Evolutionary conservation across 37 sponge, comb jelly and placozoan genomes (phyloP).

Genomic region (Aplysina aerophoba): DNA sequence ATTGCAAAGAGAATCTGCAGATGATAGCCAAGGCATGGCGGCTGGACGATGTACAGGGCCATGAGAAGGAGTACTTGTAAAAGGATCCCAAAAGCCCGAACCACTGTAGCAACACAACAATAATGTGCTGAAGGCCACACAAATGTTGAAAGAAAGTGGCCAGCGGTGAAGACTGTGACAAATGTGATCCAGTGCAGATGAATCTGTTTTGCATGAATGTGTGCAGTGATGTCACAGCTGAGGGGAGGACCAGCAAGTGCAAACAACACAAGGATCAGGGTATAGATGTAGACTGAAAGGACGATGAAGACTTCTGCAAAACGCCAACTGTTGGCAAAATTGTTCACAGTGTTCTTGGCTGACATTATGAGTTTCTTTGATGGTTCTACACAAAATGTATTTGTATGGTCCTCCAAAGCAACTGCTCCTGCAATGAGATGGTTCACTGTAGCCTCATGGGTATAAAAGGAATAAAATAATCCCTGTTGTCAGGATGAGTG

Average conservation of each 20-base stretch:
- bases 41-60: too few relatives aligned
- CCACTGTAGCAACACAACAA: too few relatives aligned
- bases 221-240: neutral
- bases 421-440: neutral
- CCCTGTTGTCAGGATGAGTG: neutral
- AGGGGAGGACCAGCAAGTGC: neutral
- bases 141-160: neutral
- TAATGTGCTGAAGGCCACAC: neutral
- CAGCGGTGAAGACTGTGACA: neutral
- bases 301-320: neutral
- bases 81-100: too few relatives aligned
- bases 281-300: neutral
- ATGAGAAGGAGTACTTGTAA: too few relatives aligned
- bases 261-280: neutral
- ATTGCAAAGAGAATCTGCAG: neutral
- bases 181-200: constrained; percentile 7
- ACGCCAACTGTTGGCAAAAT: neutral
- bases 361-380: neutral
- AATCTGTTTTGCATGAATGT: neutral
- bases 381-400: neutral
- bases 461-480: neutral
- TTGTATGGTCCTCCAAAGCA: neutral
- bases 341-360: neutral
- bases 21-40: neutral
- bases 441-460: neutral